A percentile compares a stretch with the other conserved stretches of the same genome.
phyloP scores from a whole-genome alignment of 2,888 invertebrate genomes.

The Macrosoma leucophasiata region DNA sequence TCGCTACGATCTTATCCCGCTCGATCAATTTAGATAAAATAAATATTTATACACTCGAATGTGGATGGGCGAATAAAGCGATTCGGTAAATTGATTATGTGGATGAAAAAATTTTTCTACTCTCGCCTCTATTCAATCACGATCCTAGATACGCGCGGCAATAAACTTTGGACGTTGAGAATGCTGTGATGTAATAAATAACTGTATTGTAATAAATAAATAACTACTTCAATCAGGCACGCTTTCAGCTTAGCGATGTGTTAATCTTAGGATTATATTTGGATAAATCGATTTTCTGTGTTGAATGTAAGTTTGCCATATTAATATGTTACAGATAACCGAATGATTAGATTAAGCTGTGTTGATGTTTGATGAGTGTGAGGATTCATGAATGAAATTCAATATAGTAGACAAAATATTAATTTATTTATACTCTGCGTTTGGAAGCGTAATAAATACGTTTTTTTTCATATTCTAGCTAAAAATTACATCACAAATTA shows the following conservation, averaged over 20 bases:
- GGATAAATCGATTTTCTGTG: too few species aligned
- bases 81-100: constrained; percentile 71
- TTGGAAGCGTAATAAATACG: constrained; percentile 76
- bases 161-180: constrained; percentile 23
- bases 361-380: constrained; percentile 4
- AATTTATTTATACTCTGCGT: constrained; percentile 71
- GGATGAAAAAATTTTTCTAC: constrained; percentile 52
- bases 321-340: too few species aligned
- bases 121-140: constrained; percentile 56
- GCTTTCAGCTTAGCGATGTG: too few species aligned
- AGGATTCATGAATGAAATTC: constrained; percentile 39
- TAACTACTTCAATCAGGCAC: too few species aligned
- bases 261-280: too few species aligned
- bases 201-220: too few species aligned
- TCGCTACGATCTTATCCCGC: constrained; percentile 68
- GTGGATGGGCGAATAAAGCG: constrained; percentile 70
- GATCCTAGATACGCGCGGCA: constrained; percentile 45
- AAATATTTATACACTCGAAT: constrained; percentile 73
- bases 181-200: constrained; percentile 12
- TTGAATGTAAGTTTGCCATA: too few species aligned
- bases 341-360: constrained; percentile 13
- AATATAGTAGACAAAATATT: constrained; percentile 67
- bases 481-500: constrained; percentile 73
- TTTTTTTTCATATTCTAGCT: constrained; percentile 65
- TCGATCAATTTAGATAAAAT: constrained; percentile 76